phyloP scores from a whole-genome alignment of 2,888 invertebrate species.

The Athrips mouffetella region DNA sequence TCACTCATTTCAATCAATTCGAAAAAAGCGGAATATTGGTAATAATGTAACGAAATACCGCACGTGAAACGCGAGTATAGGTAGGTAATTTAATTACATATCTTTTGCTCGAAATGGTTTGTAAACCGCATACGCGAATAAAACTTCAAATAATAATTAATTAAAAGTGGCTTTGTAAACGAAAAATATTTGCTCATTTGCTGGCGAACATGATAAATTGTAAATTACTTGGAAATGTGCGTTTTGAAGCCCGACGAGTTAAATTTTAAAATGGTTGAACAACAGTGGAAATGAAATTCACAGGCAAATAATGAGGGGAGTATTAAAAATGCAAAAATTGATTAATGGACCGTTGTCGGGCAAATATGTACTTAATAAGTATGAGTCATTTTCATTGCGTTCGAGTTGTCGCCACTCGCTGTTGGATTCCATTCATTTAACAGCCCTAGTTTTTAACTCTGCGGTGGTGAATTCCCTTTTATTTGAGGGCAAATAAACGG shows the following conservation, averaged over 20 bases:
- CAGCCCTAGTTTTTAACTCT: slow-evolving; percentile 19
- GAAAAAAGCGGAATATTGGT: background rate
- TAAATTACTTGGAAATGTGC: slow-evolving; percentile 73
- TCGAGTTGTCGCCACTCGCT: slow-evolving; percentile 28
- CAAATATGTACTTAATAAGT: slow-evolving; percentile 67
- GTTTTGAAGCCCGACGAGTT: slow-evolving; percentile 54
- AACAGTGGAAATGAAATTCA: slow-evolving; percentile 67
- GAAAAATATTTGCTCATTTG: slow-evolving; percentile 74
- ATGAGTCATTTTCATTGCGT: slow-evolving; percentile 35
- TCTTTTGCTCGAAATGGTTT: slow-evolving; percentile 33
- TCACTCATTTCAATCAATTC: background rate
- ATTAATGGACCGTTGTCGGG: slow-evolving; percentile 68
- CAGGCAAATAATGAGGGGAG: slow-evolving; percentile 71
- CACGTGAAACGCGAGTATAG: too few relatives aligned
- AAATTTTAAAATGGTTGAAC: slow-evolving; percentile 66
- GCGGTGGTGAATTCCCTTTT: background rate
- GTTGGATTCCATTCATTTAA: slow-evolving; percentile 5
- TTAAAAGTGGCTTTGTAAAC: slow-evolving; percentile 68
- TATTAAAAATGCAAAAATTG: slow-evolving; percentile 78
- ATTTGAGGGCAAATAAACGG: slow-evolving; percentile 37
- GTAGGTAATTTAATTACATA: slow-evolving; percentile 12
- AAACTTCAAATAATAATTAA: slow-evolving; percentile 63
- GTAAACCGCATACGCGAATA: slow-evolving; percentile 53
- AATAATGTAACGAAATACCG: slow-evolving; percentile 12
- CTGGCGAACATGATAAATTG: slow-evolving; percentile 72